Evolutionary conservation across 2,888 invertebrate species (phyloP), one percentile per base, ranked within the genome.

Genomic region (Pollenia amentaria): DNA sequence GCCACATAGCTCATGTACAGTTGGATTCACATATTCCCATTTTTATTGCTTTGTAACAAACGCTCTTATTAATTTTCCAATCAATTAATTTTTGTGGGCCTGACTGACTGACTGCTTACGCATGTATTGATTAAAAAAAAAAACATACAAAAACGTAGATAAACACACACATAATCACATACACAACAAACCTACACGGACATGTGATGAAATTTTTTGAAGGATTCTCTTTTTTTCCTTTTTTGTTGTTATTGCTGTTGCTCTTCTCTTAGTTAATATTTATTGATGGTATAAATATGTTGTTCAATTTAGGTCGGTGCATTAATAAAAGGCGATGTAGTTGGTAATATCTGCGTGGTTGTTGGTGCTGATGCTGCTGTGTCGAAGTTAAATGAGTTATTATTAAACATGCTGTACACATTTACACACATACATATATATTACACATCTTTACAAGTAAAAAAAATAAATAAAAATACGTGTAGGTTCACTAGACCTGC

Each of bases 51-150:
- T 40, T 46, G 10, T 42, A 69, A 60, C 60, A 40, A 60, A 62
- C 62, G 46, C 64, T 80, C 64, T 80, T 72, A 80, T 73, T 78
- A 72, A 83, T 78, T 78, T 84, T 84, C 65, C 78, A 78, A 73
- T 73, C 65, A 78, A 78, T 73, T 78, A 84, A 60, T 40, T 78
- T 78, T 70, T 77, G 65, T 51, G 44, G 70, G 69, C 18, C 76
- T 82, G 48, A 40, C 62, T 70, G 70, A 44, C 65, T 70, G 70
- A 44, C 65, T 80, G 80, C 64, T 72, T 64, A 55, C 65, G 44
- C 70, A 70, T 79, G 79, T 67, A 77, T 44, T 65, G 77, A 57
- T 67, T 77, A 6, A 29, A 29, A 60, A 60, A 60, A 60, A 21
- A 73, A 55, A 40, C 42, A n/a, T 21, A 73, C 60, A 65, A 21